Evolutionary conservation across 2,797 vertebrate genomes (phyloP), one percentile per base, ranked within the genome.

Genomic region (Leptodactylus fallax): DNA sequence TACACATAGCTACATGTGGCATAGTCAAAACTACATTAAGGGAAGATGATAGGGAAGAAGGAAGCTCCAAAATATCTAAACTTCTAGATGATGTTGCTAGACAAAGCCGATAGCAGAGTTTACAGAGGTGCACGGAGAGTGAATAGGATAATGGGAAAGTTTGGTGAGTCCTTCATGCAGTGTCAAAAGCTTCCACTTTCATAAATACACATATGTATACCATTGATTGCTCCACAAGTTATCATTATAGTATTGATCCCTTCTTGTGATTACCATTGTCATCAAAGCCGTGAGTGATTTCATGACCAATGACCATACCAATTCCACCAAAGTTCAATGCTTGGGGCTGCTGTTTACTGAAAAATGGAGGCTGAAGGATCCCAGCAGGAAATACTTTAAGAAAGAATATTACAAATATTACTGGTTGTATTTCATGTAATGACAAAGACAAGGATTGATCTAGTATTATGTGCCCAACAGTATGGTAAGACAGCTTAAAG

Each of bases 231-330:
- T 36, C 36, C 36, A 36, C 36, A 36, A 36, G 36, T 36, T 36
- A 36, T 36, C 36, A 36, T 36, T 36, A 36, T 2, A 36, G 36
- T 36, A 36, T 36, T 36, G 4, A 36, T 36, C 4, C 36, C 4
- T 36, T 36, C 36, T 36, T 36, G 53, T 83, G 16, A 89, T 93
- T 92, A 97, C 97, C 97, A 0, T 98, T 98, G 93, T 99, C 97
- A 25, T 99, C 98, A 77, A 99, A 99, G 83, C 98, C 98, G 0
- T 99, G 98, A 0, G 97, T 99, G 90, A 99, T 98, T 92, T 99
- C 98, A 3, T 99, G 98, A 21, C 98, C 98, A 0, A 99, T 99
- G 17, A 99, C 98, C 98, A 99, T 98, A 79, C 98, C 98, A 0
- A 99, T 99, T 53, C 98, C 98, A 9, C 98, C 98, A 0, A 98